A percentile compares a stretch with the other conserved stretches of the same genome.
Evolutionary conservation across 2,888 invertebrate species (phyloP).

Genomic region (Marasmarcha lunaedactyla): DNA sequence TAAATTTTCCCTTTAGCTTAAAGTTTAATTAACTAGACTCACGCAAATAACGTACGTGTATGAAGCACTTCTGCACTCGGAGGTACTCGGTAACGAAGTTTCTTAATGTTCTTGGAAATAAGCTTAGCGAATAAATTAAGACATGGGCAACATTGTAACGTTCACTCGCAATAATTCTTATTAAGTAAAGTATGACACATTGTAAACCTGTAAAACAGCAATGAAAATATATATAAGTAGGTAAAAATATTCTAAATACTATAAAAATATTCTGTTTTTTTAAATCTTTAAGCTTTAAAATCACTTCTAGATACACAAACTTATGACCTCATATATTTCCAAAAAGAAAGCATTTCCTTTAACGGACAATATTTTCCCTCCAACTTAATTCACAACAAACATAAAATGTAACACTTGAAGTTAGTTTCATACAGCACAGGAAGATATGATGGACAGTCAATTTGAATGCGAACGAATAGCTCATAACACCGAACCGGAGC

Average conservation of each 20-base stretch:
- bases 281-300: no score
- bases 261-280: no score
- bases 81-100: constrained; percentile 5
- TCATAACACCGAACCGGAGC: constrained; percentile 13
- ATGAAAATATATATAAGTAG: no score
- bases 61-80: constrained; percentile 5
- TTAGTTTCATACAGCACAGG: constrained; percentile 19
- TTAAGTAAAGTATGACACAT: no score
- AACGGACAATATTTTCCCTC: no score
- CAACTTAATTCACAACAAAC: no score
- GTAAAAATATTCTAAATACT: no score
- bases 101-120: constrained; percentile 2
- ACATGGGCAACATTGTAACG: constrained; percentile 9
- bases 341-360: no score
- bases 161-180: no score
- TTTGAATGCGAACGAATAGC: constrained; percentile 25
- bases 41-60: constrained; percentile 29
- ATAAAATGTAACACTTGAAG: constrained; percentile 13
- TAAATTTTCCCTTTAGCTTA: constrained; percentile 57
- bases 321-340: no score
- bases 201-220: no score
- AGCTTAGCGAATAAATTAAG: constrained; percentile 9
- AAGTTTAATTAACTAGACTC: constrained; percentile 57
- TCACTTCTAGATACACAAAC: no score
- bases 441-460: constrained; percentile 42